Percentiles rank a stretch among this genome's conserved stretches.
Conservation (phyloP, 2,113 vertebrate genomes). For the Protobothrops mucrosquamatus region DNA sequence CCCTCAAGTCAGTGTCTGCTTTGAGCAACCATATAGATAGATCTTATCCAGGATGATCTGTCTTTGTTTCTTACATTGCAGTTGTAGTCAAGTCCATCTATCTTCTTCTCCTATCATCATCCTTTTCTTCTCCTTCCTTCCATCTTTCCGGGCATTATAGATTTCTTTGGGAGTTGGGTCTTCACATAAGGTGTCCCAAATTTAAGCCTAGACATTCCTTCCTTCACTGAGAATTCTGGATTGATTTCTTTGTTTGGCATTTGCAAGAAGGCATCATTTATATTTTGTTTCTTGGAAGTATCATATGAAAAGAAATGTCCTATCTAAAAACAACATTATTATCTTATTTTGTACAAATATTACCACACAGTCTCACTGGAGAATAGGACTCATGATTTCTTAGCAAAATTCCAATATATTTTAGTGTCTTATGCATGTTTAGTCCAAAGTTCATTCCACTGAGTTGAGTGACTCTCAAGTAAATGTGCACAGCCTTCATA, state of each 20-base stretch:
- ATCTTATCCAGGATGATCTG: not conserved
- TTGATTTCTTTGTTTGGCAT: not conserved
- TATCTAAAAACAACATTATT: not conserved
- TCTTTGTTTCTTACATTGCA: not conserved
- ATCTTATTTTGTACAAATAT: not conserved
- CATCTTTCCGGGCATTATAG: not conserved
- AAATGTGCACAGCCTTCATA: not conserved
- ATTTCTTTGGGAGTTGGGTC: not conserved
- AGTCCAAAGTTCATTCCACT: not conserved
- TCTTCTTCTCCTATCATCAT: not conserved
- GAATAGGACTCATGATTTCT: not conserved
- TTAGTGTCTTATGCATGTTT: not conserved
- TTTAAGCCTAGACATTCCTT: not conserved
- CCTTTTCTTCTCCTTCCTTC: not conserved
- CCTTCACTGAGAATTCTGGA: not conserved
- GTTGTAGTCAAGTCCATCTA: not conserved
- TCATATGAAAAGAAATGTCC: not conserved
- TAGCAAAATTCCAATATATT: not conserved
- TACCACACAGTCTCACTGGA: not conserved
- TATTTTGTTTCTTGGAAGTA: not conserved
- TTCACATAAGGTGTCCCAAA: not conserved
- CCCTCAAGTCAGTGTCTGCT: not conserved
- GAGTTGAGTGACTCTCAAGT: not conserved
- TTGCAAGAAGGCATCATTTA: not conserved
- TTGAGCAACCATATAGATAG: not conserved